Evolutionary conservation across 2,888 invertebrate species (phyloP), one percentile per base, ranked within the genome.

Genomic region (Mesorhabditis spiculigera): DNA sequence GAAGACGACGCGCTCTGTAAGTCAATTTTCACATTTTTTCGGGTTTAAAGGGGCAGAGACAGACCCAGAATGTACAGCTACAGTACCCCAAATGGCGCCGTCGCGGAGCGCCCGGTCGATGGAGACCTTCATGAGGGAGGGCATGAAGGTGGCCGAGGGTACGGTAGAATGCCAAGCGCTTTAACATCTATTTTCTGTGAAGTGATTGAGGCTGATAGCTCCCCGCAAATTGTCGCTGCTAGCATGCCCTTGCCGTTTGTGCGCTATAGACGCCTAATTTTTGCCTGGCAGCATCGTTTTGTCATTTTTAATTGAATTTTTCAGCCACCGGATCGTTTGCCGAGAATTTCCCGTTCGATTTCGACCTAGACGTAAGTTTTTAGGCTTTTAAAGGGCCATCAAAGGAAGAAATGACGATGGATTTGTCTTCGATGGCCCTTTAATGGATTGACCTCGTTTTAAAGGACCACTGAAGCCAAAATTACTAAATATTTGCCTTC

Each of bases 301-400:
- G n/a, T n/a, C n/a, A n/a, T n/a, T n/a, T n/a, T n/a, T n/a, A n/a
- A n/a, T n/a, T n/a, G n/a, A n/a, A n/a, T 4, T 4, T 74, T 77
- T 65, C 68, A 77, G 77, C 77, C 5, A 69, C 75, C 4, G 69
- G 68, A 16, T 74, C 77, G 1, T 71, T 77, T 50, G 72, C 74
- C 13, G 75, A 74, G 44, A 74, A 71, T 44, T 73, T 73, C 67
- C 69, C 72, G 3, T 74, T 71, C 63, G 73, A 74, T 8, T 66
- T 71, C 63, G 72, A 69, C 4, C 66, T 74, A 43, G 68, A 68
- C 10, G 45, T 42, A 4, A 5, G 45, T 68, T 70, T 44, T 61
- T 65, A 58, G 50, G 63, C 42, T 16, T n/a, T 28, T 66, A n/a
- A 65, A 61, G 70, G 66, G 28, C 28, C 28, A 28, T 28, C 3